Evolutionary conservation across 2,113 vertebrate species (phyloP), one percentile per base, ranked within the genome.

Genomic region (Ursus arctos): DNA sequence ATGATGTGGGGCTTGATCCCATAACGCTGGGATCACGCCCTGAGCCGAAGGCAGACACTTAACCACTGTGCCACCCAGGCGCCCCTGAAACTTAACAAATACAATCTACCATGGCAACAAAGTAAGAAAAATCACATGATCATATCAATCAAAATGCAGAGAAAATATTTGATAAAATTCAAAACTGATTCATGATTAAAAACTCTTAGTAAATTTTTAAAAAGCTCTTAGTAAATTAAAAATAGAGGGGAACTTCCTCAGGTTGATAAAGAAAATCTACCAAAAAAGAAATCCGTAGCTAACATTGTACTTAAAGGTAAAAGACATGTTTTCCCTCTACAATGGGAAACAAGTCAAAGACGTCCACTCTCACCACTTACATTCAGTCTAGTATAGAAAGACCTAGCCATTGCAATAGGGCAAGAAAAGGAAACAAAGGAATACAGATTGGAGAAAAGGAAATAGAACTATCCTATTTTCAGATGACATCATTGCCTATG

Each of bases 91-190:
- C 43, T 85, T 74, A 85, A 88, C 51, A 65, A 92, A 79, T 84
- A 28, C 28, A 71, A 85, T 74, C 6, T 51, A 91, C 28, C n/a
- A 76, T 49, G 15, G 14, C 43, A 47, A 49, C 74, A 76, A 26
- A 33, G 13, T 65, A 65, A 76, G 72, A 47, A 74, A 74, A 76
- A 15, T 69, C 22, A 47, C 72, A 47, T 47, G 40, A 76, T 91
- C 8, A 59, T 61, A 57, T 93, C 19, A 67, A 69, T 77, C 26
- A 84, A 69, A 36, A 53, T 49, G 24, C 22, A 91, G 36, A 80
- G 43, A 91, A 79, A 84, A 33, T 43, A 82, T 71, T 61, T 93
- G 49, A 74, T 43, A 84, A 93, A 96, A 65, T 77, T 83, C 11
- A 84, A 88, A 65, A 61, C 0, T 8, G 2, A 61, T 65, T 79